phyloP scores from a whole-genome alignment of 2,797 vertebrate species.

The Limnodromus scolopaceus region DNA sequence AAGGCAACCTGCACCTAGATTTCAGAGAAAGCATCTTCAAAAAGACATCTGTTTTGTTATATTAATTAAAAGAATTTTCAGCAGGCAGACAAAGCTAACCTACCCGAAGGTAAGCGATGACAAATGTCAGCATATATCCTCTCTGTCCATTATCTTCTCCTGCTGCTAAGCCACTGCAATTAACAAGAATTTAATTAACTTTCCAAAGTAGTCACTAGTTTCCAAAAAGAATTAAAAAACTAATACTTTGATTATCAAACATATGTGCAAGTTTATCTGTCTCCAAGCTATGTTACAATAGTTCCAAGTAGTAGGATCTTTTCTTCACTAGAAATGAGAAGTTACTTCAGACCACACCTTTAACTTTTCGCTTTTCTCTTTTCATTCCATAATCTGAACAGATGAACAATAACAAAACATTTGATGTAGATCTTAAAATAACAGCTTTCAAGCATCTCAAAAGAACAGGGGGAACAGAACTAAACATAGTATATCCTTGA shows the following conservation, averaged over 20 bases:
- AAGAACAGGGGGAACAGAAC: not conserved
- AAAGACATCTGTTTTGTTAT: not conserved
- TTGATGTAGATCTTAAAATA: not conserved
- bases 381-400: not conserved
- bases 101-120: constrained; percentile 98
- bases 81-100: constrained; percentile 71
- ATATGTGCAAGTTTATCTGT: not conserved
- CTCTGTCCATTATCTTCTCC: constrained; percentile 99
- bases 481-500: not conserved
- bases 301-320: not conserved
- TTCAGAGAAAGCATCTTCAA: not conserved
- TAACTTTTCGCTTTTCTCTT: not conserved
- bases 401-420: not conserved
- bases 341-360: not conserved
- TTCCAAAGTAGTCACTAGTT: not conserved
- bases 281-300: not conserved
- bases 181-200: constrained; percentile 57
- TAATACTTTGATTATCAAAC: not conserved
- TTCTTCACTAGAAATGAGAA: not conserved
- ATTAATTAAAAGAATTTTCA: constrained; percentile 24
- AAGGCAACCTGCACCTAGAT: not conserved
- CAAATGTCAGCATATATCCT: constrained; percentile 98
- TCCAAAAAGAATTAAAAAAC: not conserved
- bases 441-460: not conserved
- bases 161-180: constrained; percentile 94